Percentiles rank a stretch among this genome's conserved stretches.
phyloP scores from a whole-genome alignment of 2,888 invertebrate genomes.

The Standfussiana lucernea region DNA sequence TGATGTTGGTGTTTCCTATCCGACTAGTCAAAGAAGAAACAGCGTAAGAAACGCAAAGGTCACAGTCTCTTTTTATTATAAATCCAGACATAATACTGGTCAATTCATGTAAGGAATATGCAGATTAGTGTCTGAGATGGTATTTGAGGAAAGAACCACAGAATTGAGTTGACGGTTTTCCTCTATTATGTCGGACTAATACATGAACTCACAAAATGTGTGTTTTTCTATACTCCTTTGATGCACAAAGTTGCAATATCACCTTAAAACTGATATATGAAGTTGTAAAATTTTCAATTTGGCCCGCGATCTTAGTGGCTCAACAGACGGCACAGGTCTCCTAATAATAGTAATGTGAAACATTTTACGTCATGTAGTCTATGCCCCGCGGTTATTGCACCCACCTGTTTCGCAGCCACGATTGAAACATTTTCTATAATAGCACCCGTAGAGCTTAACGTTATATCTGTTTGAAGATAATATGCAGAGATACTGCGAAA shows the following conservation, averaged over 20 bases:
- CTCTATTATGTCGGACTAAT: neutral
- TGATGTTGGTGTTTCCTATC: neutral
- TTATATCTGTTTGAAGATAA: conserved; percentile 29
- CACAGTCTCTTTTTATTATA: too few relatives aligned
- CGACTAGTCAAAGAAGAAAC: neutral
- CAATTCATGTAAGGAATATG: neutral
- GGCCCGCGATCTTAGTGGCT: conserved; percentile 13
- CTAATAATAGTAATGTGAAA: conserved; percentile 24
- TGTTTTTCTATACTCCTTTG: neutral
- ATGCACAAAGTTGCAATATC: neutral
- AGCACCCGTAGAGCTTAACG: conserved; percentile 9
- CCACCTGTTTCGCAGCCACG: conserved; percentile 26
- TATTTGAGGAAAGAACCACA: neutral
- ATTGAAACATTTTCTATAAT: conserved; percentile 53
- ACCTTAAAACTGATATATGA: neutral
- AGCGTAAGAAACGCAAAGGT: neutral
- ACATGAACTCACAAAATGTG: neutral
- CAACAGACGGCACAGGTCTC: neutral
- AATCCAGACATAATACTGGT: too few relatives aligned
- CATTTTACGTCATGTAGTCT: conserved; percentile 38
- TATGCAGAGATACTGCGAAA: conserved; percentile 2
- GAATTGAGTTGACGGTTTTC: neutral
- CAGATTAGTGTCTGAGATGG: too few relatives aligned
- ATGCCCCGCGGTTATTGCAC: conserved; percentile 38
- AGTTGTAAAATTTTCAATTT: neutral